phyloP scores from a whole-genome alignment of 2,888 invertebrate species.

The Epinotia ramella region DNA sequence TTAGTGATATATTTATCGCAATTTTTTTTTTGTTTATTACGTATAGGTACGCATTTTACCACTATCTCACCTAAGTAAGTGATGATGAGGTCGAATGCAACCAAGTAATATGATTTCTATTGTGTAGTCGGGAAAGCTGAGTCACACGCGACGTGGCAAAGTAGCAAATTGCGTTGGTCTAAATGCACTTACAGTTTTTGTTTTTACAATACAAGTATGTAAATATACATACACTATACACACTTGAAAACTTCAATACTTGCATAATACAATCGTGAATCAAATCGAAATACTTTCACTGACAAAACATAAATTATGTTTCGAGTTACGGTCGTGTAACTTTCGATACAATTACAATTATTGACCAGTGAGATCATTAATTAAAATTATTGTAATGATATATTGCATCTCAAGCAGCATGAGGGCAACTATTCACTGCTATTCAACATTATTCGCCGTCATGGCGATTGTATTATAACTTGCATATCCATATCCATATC shows the following conservation, averaged over 20 bases:
- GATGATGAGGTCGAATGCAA: too few relatives aligned
- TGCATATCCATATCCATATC: too few relatives aligned
- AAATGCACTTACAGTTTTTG: too few relatives aligned
- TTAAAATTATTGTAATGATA: conserved; percentile 31
- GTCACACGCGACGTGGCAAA: too few relatives aligned
- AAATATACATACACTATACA: background rate
- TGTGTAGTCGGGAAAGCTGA: too few relatives aligned
- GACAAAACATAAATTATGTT: conserved; percentile 34
- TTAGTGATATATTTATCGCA: too few relatives aligned
- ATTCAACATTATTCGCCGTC: background rate
- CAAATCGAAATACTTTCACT: conserved; percentile 32
- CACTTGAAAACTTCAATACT: conserved; percentile 4
- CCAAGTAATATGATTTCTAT: too few relatives aligned
- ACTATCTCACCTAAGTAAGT: too few relatives aligned
- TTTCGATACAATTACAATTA: conserved; percentile 29
- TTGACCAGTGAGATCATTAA: conserved; percentile 33
- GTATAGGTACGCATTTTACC: too few relatives aligned
- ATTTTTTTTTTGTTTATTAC: too few relatives aligned
- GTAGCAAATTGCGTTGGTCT: too few relatives aligned
- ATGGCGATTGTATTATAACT: background rate
- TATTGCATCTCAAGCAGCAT: background rate
- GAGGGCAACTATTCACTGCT: background rate
- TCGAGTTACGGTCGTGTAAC: conserved; percentile 27
- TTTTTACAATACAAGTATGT: too few relatives aligned
- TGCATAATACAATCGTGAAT: conserved; percentile 11